Conservation (phyloP, 2,888 invertebrate genomes). For the Baronia brevicornis region DNA sequence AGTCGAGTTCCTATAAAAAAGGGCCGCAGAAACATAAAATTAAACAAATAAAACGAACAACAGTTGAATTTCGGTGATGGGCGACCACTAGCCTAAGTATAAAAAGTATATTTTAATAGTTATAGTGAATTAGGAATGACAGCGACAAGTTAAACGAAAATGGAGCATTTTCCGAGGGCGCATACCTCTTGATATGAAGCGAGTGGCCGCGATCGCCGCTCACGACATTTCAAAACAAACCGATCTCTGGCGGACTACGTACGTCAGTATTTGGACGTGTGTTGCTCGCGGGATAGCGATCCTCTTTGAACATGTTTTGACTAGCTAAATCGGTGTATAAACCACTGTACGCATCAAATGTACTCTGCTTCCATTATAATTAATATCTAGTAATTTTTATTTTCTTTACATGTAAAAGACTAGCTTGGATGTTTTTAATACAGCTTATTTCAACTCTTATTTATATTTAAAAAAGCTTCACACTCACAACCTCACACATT, state of each 20-base stretch:
- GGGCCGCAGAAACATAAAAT: no score
- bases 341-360: conserved; percentile 33
- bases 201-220: conserved; percentile 45
- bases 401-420: conserved; percentile 1
- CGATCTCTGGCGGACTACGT: conserved; percentile 34
- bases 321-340: conserved; percentile 50
- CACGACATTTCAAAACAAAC: conserved; percentile 70
- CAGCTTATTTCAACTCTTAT: no score
- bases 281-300: conserved; percentile 44
- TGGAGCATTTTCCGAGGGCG: conserved; percentile 12
- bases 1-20: no score
- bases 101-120: no score
- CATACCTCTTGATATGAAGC: conserved; percentile 46
- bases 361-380: conserved; percentile 21
- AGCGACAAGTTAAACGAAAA: conserved; percentile 7
- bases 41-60: no score
- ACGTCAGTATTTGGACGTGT: conserved; percentile 47
- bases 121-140: conserved; percentile 1
- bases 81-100: no score
- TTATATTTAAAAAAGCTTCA: no score
- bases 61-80: no score
- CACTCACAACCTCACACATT: no score
- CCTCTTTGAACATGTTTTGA: conserved; percentile 65
- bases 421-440: no score
- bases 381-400: conserved; percentile 14